phyloP scores from a whole-genome alignment of 2,113 vertebrate genomes.

The Neomonachus schauinslandi region DNA sequence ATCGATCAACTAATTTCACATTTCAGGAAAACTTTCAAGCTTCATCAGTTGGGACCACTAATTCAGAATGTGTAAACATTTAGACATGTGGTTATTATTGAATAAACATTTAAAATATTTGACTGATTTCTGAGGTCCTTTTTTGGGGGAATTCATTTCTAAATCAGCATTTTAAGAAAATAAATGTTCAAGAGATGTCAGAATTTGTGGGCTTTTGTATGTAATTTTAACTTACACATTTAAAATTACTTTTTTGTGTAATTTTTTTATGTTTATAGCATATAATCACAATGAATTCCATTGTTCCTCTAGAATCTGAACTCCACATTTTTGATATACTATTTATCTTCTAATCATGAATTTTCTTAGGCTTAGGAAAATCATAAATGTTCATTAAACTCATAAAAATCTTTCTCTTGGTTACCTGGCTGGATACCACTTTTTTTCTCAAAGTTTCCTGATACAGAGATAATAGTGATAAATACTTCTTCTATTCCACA shows the following conservation, averaged over 20 bases:
- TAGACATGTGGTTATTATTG: not conserved
- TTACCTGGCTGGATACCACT: not conserved
- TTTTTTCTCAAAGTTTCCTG: not conserved
- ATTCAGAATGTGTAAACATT: constrained; percentile 1
- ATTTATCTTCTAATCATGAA: not conserved
- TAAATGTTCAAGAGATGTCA: not conserved
- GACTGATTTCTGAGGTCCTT: not conserved
- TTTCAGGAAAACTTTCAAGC: not conserved
- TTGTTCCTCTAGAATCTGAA: not conserved
- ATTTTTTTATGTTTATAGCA: not conserved
- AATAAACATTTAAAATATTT: constrained; percentile 31
- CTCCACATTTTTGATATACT: not conserved
- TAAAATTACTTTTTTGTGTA: not conserved
- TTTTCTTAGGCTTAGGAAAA: not conserved
- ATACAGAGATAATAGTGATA: not conserved
- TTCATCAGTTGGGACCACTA: not conserved
- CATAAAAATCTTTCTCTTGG: not conserved
- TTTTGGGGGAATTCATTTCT: not conserved
- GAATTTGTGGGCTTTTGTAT: not conserved
- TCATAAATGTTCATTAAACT: not conserved
- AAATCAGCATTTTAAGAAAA: not conserved
- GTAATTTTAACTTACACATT: constrained; percentile 21
- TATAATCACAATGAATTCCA: not conserved
- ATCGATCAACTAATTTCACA: not conserved
- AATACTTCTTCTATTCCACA: not conserved